Conservation (phyloP, 2,888 invertebrate species). For the Drosophila leonis region DNA sequence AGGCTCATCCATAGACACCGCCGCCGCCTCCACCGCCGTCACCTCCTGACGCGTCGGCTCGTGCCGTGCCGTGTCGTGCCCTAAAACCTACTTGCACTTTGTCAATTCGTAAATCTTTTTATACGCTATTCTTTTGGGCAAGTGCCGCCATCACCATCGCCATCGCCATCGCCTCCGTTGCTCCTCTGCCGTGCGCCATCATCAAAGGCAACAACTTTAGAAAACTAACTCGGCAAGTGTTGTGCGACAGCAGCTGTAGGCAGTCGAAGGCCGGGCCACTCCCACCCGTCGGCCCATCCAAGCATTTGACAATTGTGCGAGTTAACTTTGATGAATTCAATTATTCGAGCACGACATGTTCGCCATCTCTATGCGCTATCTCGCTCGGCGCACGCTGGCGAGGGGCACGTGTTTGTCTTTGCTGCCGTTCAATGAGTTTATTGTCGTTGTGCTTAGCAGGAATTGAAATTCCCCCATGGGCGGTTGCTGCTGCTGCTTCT, state of each 20-base stretch:
- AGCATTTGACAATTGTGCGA: conserved; percentile 74
- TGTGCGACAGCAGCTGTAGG: conserved; percentile 48
- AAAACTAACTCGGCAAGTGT: conserved; percentile 67
- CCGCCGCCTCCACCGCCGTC: neutral
- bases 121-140: conserved; percentile 55
- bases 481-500: neutral
- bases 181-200: conserved; percentile 32
- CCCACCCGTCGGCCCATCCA: conserved; percentile 2
- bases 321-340: conserved; percentile 82
- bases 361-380: conserved; percentile 37
- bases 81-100: conserved; percentile 72
- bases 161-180: neutral
- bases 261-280: conserved; percentile 5
- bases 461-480: conserved; percentile 70
- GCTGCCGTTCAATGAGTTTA: conserved; percentile 70
- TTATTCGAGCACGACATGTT: conserved; percentile 66
- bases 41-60: conserved; percentile 30
- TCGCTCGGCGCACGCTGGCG: conserved; percentile 15
- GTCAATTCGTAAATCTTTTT: conserved; percentile 81
- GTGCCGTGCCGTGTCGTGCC: conserved; percentile 50
- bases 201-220: conserved; percentile 75
- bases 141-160: conserved; percentile 7
- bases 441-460: conserved; percentile 68
- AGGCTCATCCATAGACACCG: conserved; percentile 41
- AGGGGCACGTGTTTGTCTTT: conserved; percentile 66